These are phyloP conservation scores for Ictalurus furcatus DNA, from an alignment of 2,113 vertebrate genomes.

Conservation along the genomic window DNA sequence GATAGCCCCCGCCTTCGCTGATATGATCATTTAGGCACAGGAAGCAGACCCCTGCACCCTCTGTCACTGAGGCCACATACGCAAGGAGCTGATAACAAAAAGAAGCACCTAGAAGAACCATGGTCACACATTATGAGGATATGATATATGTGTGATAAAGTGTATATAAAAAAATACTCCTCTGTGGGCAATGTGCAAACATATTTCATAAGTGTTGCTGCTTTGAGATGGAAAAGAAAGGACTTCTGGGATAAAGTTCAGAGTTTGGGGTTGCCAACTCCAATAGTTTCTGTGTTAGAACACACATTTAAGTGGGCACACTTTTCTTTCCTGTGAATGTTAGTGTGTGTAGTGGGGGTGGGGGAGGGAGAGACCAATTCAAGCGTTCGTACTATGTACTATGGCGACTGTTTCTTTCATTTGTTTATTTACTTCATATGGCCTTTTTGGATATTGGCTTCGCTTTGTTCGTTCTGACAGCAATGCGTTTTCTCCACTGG, in stretches of 20 bases:
- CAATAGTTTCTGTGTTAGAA: conserved; percentile 72
- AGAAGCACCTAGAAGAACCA: not conserved
- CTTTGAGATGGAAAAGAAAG: conserved; percentile 37
- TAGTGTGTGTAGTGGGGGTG: conserved; percentile 20
- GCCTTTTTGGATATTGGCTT: conserved; percentile 69
- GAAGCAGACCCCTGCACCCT: not conserved
- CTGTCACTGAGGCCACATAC: not conserved
- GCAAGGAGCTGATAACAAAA: not conserved
- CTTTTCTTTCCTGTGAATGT: conserved; percentile 75
- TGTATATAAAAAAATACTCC: conserved; percentile 39
- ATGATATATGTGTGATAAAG: not conserved
- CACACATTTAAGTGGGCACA: conserved; percentile 68
- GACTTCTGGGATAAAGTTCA: conserved; percentile 17
- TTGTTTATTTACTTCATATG: conserved; percentile 60
- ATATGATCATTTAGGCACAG: conserved; percentile 1
- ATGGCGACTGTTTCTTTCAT: conserved; percentile 61
- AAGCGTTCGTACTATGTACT: conserved; percentile 71
- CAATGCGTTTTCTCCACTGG: conserved; percentile 64
- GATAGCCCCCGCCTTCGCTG: not conserved
- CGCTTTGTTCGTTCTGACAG: conserved; percentile 69
- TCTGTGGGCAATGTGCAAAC: conserved; percentile 48
- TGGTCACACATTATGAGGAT: not conserved
- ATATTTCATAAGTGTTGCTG: conserved; percentile 29
- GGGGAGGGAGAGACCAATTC: conserved; percentile 55
- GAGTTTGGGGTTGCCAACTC: conserved; percentile 69